Evolutionary conservation across 2,113 vertebrate species (phyloP).

Genomic region (Epinephelus moara): DNA sequence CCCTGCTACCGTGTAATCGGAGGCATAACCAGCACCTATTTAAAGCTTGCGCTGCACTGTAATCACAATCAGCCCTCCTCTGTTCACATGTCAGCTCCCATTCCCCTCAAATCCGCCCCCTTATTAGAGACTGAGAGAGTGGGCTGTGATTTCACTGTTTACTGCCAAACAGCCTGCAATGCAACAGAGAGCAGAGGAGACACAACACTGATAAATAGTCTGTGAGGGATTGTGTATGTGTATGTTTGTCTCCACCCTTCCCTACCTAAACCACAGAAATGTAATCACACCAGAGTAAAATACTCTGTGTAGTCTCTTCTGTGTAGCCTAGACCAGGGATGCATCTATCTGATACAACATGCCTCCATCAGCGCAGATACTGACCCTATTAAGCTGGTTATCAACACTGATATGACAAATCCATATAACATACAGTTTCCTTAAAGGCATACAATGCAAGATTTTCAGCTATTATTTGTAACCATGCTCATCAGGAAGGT

Average conservation of each 20-base stretch:
- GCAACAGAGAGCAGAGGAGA: constrained; percentile 52
- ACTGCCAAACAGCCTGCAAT: constrained; percentile 60
- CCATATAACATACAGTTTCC: no score
- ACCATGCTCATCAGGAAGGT: no score
- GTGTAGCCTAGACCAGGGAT: not conserved
- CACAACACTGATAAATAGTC: constrained; percentile 63
- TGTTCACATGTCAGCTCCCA: constrained; percentile 70
- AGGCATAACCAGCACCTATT: constrained; percentile 59
- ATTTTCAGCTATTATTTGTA: no score
- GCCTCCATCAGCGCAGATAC: not conserved
- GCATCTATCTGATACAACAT: not conserved
- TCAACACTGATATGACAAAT: no score
- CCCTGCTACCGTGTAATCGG: constrained; percentile 36
- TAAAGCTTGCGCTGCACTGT: constrained; percentile 59
- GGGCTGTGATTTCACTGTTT: constrained; percentile 69
- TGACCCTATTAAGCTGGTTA: not conserved
- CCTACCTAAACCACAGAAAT: not conserved
- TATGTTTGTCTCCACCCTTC: constrained; percentile 14
- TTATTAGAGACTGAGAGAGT: constrained; percentile 61
- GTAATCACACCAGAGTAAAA: not conserved
- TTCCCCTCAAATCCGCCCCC: constrained; percentile 65
- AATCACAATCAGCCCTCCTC: constrained; percentile 72
- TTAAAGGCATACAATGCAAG: no score
- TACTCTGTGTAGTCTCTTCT: not conserved
- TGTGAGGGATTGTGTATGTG: constrained; percentile 25